phyloP scores from a whole-genome alignment of 2,797 vertebrate species.

The Alosa sapidissima region DNA sequence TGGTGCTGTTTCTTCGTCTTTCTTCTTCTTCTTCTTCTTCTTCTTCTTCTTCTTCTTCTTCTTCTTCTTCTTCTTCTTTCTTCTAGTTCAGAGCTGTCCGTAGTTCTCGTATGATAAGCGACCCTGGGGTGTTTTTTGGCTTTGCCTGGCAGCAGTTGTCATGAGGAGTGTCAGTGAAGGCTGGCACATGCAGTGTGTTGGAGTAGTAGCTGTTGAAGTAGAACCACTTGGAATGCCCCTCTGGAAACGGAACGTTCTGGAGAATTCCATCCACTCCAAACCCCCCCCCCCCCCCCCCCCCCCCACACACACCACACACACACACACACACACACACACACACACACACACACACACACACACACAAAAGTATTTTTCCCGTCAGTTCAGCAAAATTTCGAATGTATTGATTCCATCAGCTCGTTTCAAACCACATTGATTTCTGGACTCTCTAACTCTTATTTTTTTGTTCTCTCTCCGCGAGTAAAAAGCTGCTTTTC shows the following conservation, averaged over 20 bases:
- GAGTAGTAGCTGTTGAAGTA: slow-evolving; percentile 11
- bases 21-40: slow-evolving; percentile 2
- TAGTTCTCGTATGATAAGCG: background rate
- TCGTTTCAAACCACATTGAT: slow-evolving; percentile 39
- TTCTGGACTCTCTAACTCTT: background rate
- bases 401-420: slow-evolving; percentile 30
- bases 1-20: background rate
- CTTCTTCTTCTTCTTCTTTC: background rate
- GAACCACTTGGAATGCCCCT: background rate
- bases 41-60: background rate
- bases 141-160: background rate
- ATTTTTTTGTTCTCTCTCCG: background rate
- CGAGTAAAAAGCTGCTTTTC: background rate
- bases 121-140: background rate
- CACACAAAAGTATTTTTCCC: slow-evolving; percentile 39
- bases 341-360: background rate
- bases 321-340: background rate
- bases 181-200: slow-evolving; percentile 14
- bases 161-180: background rate
- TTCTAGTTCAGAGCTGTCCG: background rate
- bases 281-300: background rate
- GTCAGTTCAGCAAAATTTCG: slow-evolving; percentile 41
- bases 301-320: no score
- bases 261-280: slow-evolving; percentile 2
- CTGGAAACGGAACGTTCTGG: slow-evolving; percentile 16